These are phyloP conservation scores for Morus bassanus DNA, from an alignment of 2,797 vertebrate species.

Conservation along the genomic window DNA sequence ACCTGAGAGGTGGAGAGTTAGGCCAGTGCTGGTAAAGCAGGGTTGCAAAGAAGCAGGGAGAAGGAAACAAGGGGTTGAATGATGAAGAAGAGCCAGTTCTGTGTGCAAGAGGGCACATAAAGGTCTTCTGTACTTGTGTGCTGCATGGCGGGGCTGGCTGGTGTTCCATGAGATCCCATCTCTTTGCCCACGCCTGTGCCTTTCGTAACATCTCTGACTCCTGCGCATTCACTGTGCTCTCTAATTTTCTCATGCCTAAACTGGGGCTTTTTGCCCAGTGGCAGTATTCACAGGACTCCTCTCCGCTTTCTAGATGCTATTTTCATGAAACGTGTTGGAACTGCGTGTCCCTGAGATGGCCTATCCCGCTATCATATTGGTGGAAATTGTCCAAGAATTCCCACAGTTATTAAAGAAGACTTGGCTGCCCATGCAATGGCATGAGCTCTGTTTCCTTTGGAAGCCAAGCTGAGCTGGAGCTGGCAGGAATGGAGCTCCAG, in stretches of 20 bases:
- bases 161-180: background rate
- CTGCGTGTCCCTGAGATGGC: background rate
- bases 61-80: background rate
- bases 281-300: background rate
- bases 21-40: background rate
- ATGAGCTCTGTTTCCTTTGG: background rate
- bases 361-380: background rate
- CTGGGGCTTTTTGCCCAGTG: fast-evolving
- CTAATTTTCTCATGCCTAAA: background rate
- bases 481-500: background rate
- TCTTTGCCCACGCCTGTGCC: background rate
- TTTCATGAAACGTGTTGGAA: background rate
- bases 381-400: background rate
- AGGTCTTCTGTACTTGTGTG: background rate
- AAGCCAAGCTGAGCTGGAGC: background rate
- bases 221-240: fast-evolving
- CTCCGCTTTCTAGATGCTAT: background rate
- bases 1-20: background rate
- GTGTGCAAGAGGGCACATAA: background rate
- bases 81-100: background rate
- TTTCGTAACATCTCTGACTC: background rate
- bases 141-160: background rate
- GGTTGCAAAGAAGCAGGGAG: background rate
- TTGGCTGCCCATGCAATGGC: fast-evolving
- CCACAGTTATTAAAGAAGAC: background rate